Percentiles rank a stretch among this genome's conserved stretches.
Conservation (phyloP, 2,888 invertebrate genomes). For the Pyralis farinalis region DNA sequence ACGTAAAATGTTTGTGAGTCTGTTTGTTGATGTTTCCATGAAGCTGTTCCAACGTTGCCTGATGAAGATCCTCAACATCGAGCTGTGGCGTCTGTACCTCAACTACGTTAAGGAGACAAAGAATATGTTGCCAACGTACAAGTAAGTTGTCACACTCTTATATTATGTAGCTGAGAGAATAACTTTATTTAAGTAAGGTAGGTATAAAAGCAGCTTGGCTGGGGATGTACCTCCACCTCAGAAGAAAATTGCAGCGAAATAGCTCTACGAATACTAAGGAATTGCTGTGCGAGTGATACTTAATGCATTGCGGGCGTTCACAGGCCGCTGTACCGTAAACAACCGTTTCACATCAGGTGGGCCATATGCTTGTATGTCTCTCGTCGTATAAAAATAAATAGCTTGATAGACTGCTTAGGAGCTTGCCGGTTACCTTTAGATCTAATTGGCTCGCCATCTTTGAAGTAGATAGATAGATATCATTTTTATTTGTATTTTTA, state of each 20-base stretch:
- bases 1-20: too few relatives aligned
- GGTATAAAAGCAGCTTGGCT: not conserved
- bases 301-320: not conserved
- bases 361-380: not conserved
- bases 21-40: slow-evolving; percentile 11
- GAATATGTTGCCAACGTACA: slow-evolving; percentile 94
- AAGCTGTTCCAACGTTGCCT: slow-evolving; percentile 98
- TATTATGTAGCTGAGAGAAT: too few relatives aligned
- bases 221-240: not conserved
- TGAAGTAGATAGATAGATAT: too few relatives aligned
- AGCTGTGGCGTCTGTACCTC: slow-evolving; percentile 98
- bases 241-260: not conserved
- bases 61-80: slow-evolving; percentile 99
- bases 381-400: not conserved
- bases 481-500: too few relatives aligned
- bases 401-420: too few relatives aligned
- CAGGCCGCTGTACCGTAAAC: too few relatives aligned
- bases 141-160: slow-evolving; percentile 88
- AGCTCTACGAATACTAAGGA: not conserved
- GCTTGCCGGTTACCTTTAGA: too few relatives aligned
- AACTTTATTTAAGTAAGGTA: too few relatives aligned
- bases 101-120: slow-evolving; percentile 99
- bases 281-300: not conserved
- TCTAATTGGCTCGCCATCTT: too few relatives aligned
- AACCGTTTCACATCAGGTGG: not conserved